Percentiles rank a stretch among this genome's conserved stretches.
Evolutionary conservation across 2,113 vertebrate species (phyloP).

Genomic region (Mobula birostris): DNA sequence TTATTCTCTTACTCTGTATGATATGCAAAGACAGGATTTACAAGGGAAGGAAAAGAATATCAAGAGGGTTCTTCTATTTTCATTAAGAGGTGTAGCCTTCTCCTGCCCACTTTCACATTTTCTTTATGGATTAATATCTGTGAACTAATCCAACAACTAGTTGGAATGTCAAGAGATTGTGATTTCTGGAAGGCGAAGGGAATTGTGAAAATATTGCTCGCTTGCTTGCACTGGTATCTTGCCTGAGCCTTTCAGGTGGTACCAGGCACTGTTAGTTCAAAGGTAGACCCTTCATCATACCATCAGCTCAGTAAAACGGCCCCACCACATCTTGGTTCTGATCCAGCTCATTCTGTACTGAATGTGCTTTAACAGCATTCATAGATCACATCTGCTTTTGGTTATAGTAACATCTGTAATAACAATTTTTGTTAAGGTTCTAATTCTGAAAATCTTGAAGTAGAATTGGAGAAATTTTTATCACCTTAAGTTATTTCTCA

Average conservation of each 20-base stretch:
- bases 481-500: neutral
- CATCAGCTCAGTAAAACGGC: conserved; percentile 12
- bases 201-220: conserved; percentile 19
- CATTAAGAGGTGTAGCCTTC: neutral
- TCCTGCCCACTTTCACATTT: neutral
- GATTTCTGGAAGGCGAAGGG: conserved; percentile 19
- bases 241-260: conserved; percentile 18
- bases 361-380: conserved; percentile 17
- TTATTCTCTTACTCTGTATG: neutral
- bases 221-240: conserved; percentile 29
- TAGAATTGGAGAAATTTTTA: conserved; percentile 15
- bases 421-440: conserved; percentile 32
- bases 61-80: neutral
- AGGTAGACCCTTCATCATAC: conserved; percentile 22
- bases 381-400: conserved; percentile 25
- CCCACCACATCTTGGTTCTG: conserved; percentile 16
- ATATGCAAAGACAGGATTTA: neutral
- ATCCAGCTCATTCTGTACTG: conserved; percentile 31
- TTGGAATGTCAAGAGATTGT: conserved; percentile 12
- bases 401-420: conserved; percentile 32
- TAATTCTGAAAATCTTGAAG: neutral
- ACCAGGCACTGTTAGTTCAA: conserved; percentile 21
- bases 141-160: neutral
- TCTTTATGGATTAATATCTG: neutral
- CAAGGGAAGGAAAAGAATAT: neutral